These are phyloP conservation scores for Philereme transversata DNA, from an alignment of 2,888 invertebrate species.

Conservation along the genomic window DNA sequence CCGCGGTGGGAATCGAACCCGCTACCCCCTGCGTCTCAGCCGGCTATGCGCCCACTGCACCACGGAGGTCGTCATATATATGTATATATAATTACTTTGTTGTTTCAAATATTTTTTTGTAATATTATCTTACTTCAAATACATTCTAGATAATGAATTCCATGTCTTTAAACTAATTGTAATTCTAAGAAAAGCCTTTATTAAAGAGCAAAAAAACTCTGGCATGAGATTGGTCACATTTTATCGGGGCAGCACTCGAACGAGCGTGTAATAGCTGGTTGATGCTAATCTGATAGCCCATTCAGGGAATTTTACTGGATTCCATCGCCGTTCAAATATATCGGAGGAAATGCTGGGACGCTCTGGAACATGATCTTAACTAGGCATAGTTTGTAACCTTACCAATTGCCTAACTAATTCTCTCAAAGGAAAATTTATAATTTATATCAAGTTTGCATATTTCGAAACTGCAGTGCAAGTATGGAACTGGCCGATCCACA, in stretches of 20 bases:
- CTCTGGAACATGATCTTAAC: not conserved
- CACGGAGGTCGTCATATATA: too few species aligned
- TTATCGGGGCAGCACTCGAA: slow-evolving; percentile 53
- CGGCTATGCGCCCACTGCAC: too few species aligned
- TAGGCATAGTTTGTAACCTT: slow-evolving; percentile 6
- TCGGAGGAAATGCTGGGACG: not conserved
- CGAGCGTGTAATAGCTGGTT: slow-evolving; percentile 62
- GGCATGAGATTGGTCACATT: slow-evolving; percentile 51
- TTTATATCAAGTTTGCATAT: too few species aligned
- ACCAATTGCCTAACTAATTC: not conserved
- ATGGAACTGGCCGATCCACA: too few species aligned
- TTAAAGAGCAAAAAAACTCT: slow-evolving; percentile 39
- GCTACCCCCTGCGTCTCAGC: too few species aligned
- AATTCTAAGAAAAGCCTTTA: slow-evolving; percentile 25
- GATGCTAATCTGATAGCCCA: slow-evolving; percentile 78
- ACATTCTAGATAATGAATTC: not conserved
- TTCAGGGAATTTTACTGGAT: slow-evolving; percentile 65
- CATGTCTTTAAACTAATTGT: slow-evolving; percentile 12
- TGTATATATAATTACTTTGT: too few species aligned
- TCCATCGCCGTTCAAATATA: slow-evolving; percentile 45
- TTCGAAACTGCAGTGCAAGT: too few species aligned
- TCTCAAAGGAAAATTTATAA: too few species aligned
- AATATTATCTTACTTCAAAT: too few species aligned
- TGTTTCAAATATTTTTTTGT: too few species aligned
- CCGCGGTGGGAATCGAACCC: too few species aligned